Percentiles rank a stretch among this genome's conserved stretches.
These are phyloP conservation scores for Lasioglossum morio DNA, from an alignment of 2,888 invertebrate species.

Conservation along the genomic window DNA sequence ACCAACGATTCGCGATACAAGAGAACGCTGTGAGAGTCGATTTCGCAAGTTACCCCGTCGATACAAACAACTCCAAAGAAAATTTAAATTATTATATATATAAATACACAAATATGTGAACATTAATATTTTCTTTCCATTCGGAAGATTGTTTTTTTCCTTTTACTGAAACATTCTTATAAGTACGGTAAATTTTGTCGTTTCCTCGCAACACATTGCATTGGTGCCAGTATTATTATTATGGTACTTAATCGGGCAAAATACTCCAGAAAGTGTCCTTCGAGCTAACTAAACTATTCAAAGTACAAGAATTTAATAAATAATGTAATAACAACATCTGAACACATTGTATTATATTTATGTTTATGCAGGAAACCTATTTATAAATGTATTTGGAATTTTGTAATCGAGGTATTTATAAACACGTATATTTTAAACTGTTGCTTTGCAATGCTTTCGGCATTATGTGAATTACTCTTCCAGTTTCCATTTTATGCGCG, in stretches of 20 bases:
- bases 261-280: slow-evolving; percentile 5
- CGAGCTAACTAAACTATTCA: not conserved
- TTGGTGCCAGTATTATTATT: slow-evolving; percentile 42
- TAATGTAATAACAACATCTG: not conserved
- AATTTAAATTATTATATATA: not conserved
- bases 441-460: not conserved
- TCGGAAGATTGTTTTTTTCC: not conserved
- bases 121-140: not conserved
- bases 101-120: not conserved
- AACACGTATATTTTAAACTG: slow-evolving; percentile 21
- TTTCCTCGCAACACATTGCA: not conserved
- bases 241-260: slow-evolving; percentile 22
- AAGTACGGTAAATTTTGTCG: slow-evolving; percentile 7
- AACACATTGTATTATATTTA: not conserved
- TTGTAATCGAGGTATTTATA: not conserved
- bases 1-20: not conserved
- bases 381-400: slow-evolving; percentile 17
- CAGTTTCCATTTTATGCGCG: not conserved
- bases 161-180: not conserved
- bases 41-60: not conserved
- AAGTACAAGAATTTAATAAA: not conserved
- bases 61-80: not conserved
- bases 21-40: not conserved
- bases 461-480: not conserved
- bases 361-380: not conserved